Evolutionary conservation across 2,797 vertebrate genomes (phyloP).

Genomic region (Gallinago solitaria): DNA sequence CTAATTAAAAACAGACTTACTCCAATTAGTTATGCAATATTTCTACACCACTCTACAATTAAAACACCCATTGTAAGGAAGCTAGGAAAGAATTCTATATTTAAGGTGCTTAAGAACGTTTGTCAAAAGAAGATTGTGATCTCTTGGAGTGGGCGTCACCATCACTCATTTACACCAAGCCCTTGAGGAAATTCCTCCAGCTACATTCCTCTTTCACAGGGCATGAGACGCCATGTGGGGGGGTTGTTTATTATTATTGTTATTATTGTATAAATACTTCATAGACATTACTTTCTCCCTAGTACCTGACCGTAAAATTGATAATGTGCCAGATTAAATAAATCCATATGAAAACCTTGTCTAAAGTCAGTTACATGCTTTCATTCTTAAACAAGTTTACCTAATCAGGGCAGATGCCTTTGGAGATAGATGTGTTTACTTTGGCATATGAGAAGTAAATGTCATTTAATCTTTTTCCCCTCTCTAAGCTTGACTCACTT

Average conservation of each 20-base stretch:
- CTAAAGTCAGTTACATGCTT: neutral
- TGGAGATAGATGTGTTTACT: neutral
- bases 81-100: slow-evolving; percentile 6
- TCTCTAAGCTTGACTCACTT: neutral
- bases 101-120: slow-evolving; percentile 41
- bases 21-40: slow-evolving; percentile 55
- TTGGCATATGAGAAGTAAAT: neutral
- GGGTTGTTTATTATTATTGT: neutral
- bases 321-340: neutral
- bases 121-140: slow-evolving; percentile 43
- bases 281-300: neutral
- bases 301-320: neutral
- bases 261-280: neutral
- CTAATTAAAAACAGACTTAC: slow-evolving; percentile 46
- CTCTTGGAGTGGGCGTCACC: neutral
- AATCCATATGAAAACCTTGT: neutral
- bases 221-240: neutral
- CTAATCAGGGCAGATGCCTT: neutral
- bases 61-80: slow-evolving; percentile 24
- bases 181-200: slow-evolving; percentile 54
- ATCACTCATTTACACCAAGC: slow-evolving; percentile 3
- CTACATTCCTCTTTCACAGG: neutral
- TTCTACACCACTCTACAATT: slow-evolving; percentile 28
- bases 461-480: neutral
- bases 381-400: neutral